A percentile compares a stretch with the other conserved stretches of the same genome.
These are phyloP conservation scores for Eira barbara DNA, from an alignment of 2,113 vertebrate species.

Conservation along the genomic window DNA sequence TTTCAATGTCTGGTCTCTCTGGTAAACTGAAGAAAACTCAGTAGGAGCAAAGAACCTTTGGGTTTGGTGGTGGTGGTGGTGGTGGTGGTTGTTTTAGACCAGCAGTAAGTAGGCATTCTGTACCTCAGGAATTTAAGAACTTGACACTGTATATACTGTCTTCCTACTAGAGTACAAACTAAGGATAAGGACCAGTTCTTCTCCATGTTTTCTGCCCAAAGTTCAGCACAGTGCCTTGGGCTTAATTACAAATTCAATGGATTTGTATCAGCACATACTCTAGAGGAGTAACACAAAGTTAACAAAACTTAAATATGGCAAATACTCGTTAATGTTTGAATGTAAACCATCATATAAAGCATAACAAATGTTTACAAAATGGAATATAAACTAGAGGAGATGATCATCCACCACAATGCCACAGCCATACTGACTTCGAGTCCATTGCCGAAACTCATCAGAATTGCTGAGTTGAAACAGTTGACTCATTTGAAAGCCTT, in stretches of 20 bases:
- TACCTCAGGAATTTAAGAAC: neutral
- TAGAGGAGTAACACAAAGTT: neutral
- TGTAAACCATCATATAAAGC: neutral
- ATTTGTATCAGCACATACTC: neutral
- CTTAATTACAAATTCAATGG: neutral
- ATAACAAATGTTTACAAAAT: neutral
- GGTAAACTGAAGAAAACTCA: neutral
- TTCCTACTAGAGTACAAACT: neutral
- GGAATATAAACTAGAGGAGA: neutral
- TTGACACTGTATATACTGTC: neutral
- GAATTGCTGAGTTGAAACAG: conserved; percentile 22
- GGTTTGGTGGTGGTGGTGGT: neutral
- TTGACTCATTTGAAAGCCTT: conserved; percentile 5
- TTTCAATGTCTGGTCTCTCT: neutral
- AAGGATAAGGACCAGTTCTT: neutral
- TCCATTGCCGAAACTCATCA: neutral
- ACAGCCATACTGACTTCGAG: neutral
- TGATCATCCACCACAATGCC: neutral
- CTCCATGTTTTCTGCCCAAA: neutral
- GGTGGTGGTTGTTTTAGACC: neutral
- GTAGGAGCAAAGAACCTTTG: neutral
- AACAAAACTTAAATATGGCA: conserved; percentile 11
- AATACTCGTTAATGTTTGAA: neutral
- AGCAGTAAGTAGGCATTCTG: neutral
- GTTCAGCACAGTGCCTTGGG: neutral